Base-by-base conservation (phyloP, 2,888 invertebrate species). In the Iselma pallidipennis region DNA sequence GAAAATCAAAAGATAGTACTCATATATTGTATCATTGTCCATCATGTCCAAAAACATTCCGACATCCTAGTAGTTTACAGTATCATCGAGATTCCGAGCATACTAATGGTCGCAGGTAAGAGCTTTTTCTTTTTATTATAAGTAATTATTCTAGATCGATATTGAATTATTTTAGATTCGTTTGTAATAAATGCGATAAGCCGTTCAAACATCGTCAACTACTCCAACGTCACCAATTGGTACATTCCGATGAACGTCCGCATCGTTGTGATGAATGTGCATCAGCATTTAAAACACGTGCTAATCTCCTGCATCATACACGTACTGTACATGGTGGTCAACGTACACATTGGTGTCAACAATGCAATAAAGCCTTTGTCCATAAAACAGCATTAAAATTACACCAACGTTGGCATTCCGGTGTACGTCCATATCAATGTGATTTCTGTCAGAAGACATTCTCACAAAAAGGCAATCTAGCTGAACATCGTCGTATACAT, bases 311-410 rank as follows among this genome's bases (percentile, higher is more conserved):
- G 50, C 91, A 90, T 79, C 93, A 93, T 76, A 86, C 55, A 4
- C 37, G 88, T 73, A 84, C 88, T 7, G 86, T 88, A 0, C 92
- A 92, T 76, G 86, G 89, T 0, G 91, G 91, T 0, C 85, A 89
- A 53, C 91, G 75, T 49, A 74, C 68, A 21, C 74, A 66, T 59
- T 61, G 66, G 53, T 92, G 92, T 73, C 87, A 88, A 61, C 83
- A 88, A 33, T 93, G 93, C 79, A 87, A 88, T 31, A 89, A 90
- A 73, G 85, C 85, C 70, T 93, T 93, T 77, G 87, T 89, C 7
- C 90, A 92, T 77, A 91, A 91, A 79, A 91, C 91, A 0, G 91
- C 91, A 64, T 84, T 92, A 42, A 90, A 88, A 4, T 80, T 91
- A 53, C 94, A 94, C 76, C 85, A 89, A 80, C 82, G 88, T 31